These are phyloP conservation scores for Zosterops borbonicus DNA, from an alignment of 2,113 vertebrate genomes.

Conservation along the genomic window DNA sequence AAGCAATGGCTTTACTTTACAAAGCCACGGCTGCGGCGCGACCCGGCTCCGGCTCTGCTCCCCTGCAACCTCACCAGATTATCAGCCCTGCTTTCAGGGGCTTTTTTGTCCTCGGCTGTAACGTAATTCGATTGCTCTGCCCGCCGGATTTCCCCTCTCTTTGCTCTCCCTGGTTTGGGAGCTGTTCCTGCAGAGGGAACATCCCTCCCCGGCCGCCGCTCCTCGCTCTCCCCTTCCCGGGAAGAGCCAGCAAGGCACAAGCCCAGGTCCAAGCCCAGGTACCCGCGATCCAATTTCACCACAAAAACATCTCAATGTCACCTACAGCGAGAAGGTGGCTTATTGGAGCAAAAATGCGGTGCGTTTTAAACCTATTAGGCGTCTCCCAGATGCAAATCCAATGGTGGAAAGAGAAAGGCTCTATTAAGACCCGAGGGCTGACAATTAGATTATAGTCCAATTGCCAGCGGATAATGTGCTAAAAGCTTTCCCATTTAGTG, in stretches of 20 bases:
- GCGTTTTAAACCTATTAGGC: conserved; percentile 84
- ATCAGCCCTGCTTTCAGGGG: background rate
- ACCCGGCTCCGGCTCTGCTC: background rate
- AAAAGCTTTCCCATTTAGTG: conserved; percentile 91
- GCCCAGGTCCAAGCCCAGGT: background rate
- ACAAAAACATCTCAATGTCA: conserved; percentile 81
- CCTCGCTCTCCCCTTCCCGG: background rate
- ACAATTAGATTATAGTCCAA: conserved; percentile 87
- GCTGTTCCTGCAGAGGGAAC: background rate
- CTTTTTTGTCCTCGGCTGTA: background rate
- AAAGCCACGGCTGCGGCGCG: background rate
- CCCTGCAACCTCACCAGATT: background rate
- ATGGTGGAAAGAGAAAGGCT: conserved; percentile 75
- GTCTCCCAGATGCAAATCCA: conserved; percentile 85
- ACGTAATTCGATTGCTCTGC: background rate
- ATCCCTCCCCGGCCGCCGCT: background rate
- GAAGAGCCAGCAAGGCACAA: background rate
- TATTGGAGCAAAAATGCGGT: conserved; percentile 61
- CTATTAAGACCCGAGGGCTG: conserved; percentile 83
- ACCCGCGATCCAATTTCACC: conserved; percentile 35
- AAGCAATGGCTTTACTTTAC: background rate
- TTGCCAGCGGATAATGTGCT: conserved; percentile 93
- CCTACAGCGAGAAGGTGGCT: conserved; percentile 66
- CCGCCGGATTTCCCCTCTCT: background rate
- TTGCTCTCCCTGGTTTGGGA: background rate